Evolutionary conservation across 2,113 vertebrate genomes (phyloP).

Genomic region (Erpornis zantholeuca): DNA sequence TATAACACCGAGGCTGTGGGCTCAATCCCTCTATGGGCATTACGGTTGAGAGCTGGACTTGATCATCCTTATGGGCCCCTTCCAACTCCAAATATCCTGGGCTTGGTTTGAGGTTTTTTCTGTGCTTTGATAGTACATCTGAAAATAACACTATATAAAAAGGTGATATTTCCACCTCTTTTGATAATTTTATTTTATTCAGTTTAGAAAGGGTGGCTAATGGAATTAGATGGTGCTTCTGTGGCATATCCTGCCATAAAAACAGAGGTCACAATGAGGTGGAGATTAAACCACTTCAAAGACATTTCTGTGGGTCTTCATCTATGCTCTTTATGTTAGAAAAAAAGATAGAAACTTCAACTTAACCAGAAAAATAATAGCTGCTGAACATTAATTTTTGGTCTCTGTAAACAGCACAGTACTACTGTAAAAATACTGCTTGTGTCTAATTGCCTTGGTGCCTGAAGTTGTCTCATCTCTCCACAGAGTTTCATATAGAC

Average conservation of each 20-base stretch:
- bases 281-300: background rate
- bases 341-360: background rate
- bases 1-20: background rate
- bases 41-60: background rate
- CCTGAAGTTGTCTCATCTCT: background rate
- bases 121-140: background rate
- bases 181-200: background rate
- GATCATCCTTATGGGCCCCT: rapidly evolving
- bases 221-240: background rate
- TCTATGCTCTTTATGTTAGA: background rate
- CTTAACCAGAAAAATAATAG: background rate
- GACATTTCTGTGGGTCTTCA: background rate
- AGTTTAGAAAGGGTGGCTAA: background rate
- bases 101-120: background rate
- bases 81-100: background rate
- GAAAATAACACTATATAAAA: background rate
- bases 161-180: background rate
- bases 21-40: no score
- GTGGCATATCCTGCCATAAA: background rate
- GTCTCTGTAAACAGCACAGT: background rate
- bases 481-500: background rate
- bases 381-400: background rate
- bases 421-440: background rate
- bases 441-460: background rate
- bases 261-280: background rate